Evolutionary conservation across 2,113 vertebrate species (phyloP).

Genomic region (Lasiurus borealis): DNA sequence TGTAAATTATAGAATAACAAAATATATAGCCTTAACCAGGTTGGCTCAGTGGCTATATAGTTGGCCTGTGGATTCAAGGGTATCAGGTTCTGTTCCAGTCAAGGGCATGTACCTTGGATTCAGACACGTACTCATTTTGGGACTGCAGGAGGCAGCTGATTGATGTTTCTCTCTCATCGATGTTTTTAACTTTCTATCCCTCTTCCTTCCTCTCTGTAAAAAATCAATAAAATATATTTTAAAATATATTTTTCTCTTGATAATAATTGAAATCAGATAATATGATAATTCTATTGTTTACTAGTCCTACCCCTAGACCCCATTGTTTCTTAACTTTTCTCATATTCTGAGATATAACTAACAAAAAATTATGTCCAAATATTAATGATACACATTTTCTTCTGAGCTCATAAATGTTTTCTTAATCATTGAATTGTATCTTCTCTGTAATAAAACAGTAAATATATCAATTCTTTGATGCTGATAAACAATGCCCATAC

Average conservation of each 20-base stretch:
- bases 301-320: not conserved
- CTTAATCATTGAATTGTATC: constrained; percentile 52
- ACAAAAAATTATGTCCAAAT: not conserved
- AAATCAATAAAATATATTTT: not conserved
- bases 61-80: too few species aligned
- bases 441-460: not conserved
- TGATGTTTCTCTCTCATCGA: too few species aligned
- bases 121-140: too few species aligned
- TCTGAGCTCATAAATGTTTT: constrained; percentile 12
- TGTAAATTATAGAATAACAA: not conserved
- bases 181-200: too few species aligned
- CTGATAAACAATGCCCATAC: not conserved
- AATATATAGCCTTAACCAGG: not conserved
- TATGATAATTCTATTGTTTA: not conserved
- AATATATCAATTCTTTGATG: not conserved
- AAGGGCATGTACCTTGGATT: too few species aligned
- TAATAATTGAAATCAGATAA: not conserved
- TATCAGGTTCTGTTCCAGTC: too few species aligned
- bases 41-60: too few species aligned
- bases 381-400: not conserved
- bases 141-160: too few species aligned
- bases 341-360: not conserved
- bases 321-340: not conserved
- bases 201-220: too few species aligned
- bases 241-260: not conserved